Evolutionary conservation across 2,888 invertebrate genomes (phyloP), one percentile per base, ranked within the genome.

Genomic region (Calliopum simillimum): DNA sequence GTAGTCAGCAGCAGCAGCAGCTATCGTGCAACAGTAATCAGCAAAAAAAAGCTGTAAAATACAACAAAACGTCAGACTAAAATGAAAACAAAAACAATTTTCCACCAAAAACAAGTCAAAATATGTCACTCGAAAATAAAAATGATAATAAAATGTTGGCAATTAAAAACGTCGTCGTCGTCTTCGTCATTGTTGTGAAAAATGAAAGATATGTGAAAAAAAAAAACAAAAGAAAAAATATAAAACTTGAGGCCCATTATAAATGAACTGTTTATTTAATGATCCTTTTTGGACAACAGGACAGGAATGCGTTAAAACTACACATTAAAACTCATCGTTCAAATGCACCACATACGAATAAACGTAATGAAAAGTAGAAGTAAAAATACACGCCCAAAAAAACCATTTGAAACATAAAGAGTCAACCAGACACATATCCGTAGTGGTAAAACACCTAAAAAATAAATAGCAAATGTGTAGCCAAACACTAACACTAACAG

Each of bases 181-280:
- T 33, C 33, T 4, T 33, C n/a, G n/a, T n/a, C n/a, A n/a, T n/a
- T 64, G 64, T 41, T 53, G 41, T 64, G 51, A 47, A 44, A 62
- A 68, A 61, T 12, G 47, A 68, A 44, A 53, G 46, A 70, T 53
- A 49, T 41, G 63, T 70, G 25, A 49, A 70, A 53, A 59, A 43
- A 69, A 71, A 66, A 71, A 56, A 70, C 47, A 21, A n/a, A n/a
- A 8, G 47, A 69, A 46, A 64, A 59, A 74, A 78, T 76, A 72
- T 71, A 79, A 74, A 73, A 74, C 76, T n/a, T n/a, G n/a, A 74
- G 79, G 73, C 77, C 76, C 77, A 77, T 33, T 79, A 81, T 76
- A 81, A 80, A 80, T 81, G 80, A 81, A 81, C 82, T 81, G 81
- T 81, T 81, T 81, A 81, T 81, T 79, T 78, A 79, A 80, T 75